These are phyloP conservation scores for Carpatolechia fugitivella DNA, from an alignment of 2,888 invertebrate species.

Conservation along the genomic window DNA sequence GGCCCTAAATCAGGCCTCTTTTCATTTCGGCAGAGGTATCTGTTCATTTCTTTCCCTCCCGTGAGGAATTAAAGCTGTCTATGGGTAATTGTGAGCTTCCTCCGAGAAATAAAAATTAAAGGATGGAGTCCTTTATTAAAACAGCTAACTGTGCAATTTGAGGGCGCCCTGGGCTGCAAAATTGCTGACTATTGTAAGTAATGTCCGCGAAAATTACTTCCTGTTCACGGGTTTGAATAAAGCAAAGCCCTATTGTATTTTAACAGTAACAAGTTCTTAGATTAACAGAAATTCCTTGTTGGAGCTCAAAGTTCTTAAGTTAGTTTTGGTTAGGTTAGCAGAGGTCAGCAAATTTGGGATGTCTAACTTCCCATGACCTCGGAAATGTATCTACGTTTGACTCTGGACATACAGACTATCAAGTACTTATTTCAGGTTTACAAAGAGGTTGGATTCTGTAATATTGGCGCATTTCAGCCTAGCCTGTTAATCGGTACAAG, in stretches of 20 bases:
- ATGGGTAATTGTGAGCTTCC: slow-evolving; percentile 57
- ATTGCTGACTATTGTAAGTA: slow-evolving; percentile 7
- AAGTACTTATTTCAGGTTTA: too few relatives aligned
- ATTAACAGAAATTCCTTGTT: background rate
- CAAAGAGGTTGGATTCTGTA: too few relatives aligned
- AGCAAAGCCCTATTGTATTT: background rate
- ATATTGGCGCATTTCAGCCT: too few relatives aligned
- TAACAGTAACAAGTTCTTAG: background rate
- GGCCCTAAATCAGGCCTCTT: slow-evolving; percentile 69
- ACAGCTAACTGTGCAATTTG: slow-evolving; percentile 9
- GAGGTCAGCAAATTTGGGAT: background rate
- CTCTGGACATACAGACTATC: background rate
- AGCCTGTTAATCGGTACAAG: too few relatives aligned
- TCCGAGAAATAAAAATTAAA: slow-evolving; percentile 43
- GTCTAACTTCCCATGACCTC: background rate
- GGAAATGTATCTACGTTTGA: background rate
- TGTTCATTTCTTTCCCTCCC: slow-evolving; percentile 66
- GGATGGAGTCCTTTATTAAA: slow-evolving; percentile 26
- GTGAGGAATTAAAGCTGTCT: slow-evolving; percentile 66
- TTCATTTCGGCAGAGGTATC: slow-evolving; percentile 70
- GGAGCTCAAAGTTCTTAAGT: background rate
- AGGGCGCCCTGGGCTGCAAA: slow-evolving; percentile 2
- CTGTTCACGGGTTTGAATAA: slow-evolving; percentile 1
- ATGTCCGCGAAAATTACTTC: slow-evolving; percentile 1
- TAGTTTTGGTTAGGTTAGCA: background rate